These are phyloP conservation scores for Cyphomyrmex costatus DNA, from an alignment of 1,140 invertebrate species.

Conservation along the genomic window DNA sequence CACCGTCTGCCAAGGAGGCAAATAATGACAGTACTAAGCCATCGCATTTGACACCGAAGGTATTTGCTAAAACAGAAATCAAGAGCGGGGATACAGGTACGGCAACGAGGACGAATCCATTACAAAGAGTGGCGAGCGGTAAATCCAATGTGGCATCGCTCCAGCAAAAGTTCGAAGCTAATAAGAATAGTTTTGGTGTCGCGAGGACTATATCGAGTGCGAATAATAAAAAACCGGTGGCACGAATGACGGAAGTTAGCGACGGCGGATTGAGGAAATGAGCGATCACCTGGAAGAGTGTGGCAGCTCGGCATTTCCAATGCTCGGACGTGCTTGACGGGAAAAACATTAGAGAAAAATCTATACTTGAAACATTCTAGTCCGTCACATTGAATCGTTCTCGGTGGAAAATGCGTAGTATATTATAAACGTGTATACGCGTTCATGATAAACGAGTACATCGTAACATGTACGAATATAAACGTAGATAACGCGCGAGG, in stretches of 20 bases:
- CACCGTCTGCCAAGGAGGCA: constrained; percentile 63
- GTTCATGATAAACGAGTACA: not conserved
- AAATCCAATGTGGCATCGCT: constrained; percentile 91
- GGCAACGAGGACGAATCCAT: constrained; percentile 64
- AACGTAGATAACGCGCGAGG: constrained; percentile 10
- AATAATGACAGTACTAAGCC: not conserved
- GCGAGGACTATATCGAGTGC: constrained; percentile 54
- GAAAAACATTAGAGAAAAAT: constrained; percentile 9
- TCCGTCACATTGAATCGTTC: constrained; percentile 61
- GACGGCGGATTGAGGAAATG: constrained; percentile 34
- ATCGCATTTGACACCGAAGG: constrained; percentile 35
- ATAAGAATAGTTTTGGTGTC: constrained; percentile 65
- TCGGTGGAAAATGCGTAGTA: constrained; percentile 7
- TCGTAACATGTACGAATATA: constrained; percentile 22
- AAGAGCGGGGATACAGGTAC: constrained; percentile 76
- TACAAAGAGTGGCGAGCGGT: constrained; percentile 85
- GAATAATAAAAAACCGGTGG: constrained; percentile 65
- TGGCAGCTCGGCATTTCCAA: not conserved
- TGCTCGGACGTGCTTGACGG: not conserved
- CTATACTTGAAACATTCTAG: constrained; percentile 69
- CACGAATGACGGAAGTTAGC: constrained; percentile 59
- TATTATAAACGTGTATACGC: constrained; percentile 2
- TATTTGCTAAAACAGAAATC: constrained; percentile 79
- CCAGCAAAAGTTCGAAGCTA: constrained; percentile 91
- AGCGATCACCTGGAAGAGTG: not conserved